Conservation (phyloP, 2,888 invertebrate species). For the Rhagonycha lutea region DNA sequence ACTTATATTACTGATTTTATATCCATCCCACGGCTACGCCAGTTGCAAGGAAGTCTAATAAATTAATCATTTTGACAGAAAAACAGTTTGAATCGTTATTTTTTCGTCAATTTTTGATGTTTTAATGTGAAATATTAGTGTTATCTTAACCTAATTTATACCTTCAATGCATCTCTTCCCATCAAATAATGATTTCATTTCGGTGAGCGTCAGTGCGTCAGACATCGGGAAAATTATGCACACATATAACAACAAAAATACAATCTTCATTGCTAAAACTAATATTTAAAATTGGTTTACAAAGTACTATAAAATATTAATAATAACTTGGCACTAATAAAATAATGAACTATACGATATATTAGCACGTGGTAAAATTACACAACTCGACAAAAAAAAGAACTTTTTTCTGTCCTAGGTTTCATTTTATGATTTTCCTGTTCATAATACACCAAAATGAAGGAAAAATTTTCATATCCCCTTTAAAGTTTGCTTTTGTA, state of each 20-base stretch:
- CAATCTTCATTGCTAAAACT: slow-evolving; percentile 28
- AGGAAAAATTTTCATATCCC: too few relatives aligned
- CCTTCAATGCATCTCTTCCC: slow-evolving; percentile 52
- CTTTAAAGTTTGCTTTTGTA: too few relatives aligned
- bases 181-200: slow-evolving; percentile 48
- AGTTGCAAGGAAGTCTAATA: background rate
- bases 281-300: slow-evolving; percentile 25
- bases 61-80: background rate
- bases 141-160: slow-evolving; percentile 36
- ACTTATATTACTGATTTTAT: too few relatives aligned
- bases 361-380: background rate
- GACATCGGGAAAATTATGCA: slow-evolving; percentile 29
- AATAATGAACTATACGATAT: background rate
- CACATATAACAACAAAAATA: slow-evolving; percentile 30
- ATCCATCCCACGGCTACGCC: background rate
- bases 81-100: background rate
- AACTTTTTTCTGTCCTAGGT: too few relatives aligned
- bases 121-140: background rate
- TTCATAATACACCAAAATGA: too few relatives aligned
- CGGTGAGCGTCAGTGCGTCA: slow-evolving; percentile 40
- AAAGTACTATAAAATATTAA: background rate
- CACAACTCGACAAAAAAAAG: too few relatives aligned
- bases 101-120: background rate
- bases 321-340: background rate
- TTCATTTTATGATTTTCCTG: too few relatives aligned